Evolutionary conservation across 1,140 invertebrate species (phyloP).

Genomic region (Diuraphis noxia): DNA sequence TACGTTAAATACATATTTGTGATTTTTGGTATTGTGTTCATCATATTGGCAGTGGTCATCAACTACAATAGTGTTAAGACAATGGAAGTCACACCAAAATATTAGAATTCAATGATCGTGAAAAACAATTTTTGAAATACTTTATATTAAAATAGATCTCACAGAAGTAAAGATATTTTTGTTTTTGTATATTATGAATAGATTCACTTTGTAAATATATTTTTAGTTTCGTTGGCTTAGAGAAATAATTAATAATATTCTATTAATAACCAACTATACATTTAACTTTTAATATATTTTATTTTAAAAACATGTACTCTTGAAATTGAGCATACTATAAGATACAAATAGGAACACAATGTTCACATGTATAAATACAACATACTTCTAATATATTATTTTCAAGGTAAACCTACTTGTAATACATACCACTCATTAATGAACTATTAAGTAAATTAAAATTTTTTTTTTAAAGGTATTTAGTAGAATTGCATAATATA

Average conservation of each 20-base stretch:
- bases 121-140: background rate
- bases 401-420: background rate
- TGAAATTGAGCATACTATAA: background rate
- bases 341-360: background rate
- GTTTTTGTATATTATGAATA: background rate
- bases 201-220: conserved; percentile 17
- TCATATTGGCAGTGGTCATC: conserved; percentile 16
- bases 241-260: background rate
- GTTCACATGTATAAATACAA: background rate
- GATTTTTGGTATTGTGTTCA: background rate
- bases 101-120: background rate
- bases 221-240: background rate
- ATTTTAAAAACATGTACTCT: background rate
- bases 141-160: background rate
- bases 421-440: background rate
- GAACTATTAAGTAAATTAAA: background rate
- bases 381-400: background rate
- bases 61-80: conserved; percentile 48
- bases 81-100: conserved; percentile 34
- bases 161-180: background rate
- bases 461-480: background rate
- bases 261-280: background rate
- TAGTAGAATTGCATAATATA: background rate
- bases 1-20: conserved; percentile 32
- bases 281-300: background rate